Percentiles rank a stretch among this genome's conserved stretches.
Conservation (phyloP, 1,140 invertebrate genomes). For the Anthonomus grandis region DNA sequence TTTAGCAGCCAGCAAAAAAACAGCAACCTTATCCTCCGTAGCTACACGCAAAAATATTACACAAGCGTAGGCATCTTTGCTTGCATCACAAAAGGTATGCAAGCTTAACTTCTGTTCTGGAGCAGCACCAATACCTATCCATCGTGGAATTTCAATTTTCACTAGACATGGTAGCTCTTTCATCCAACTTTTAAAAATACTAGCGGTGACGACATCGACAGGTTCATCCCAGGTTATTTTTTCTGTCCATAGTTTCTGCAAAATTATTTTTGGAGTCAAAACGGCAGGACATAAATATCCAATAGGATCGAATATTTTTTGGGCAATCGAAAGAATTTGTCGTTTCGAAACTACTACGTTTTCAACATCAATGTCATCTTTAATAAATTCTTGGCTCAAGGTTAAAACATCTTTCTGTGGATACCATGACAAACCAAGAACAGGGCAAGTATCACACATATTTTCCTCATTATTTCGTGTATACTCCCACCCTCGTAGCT, state of each 20-base stretch:
- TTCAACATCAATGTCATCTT: constrained; percentile 3
- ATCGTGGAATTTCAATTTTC: constrained; percentile 23
- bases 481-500: constrained; percentile 7
- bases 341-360: constrained; percentile 27
- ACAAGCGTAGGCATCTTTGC: constrained; percentile 12
- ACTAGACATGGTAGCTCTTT: constrained; percentile 12
- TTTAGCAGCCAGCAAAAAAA: constrained; percentile 31
- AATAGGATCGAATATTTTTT: constrained; percentile 34
- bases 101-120: constrained; percentile 5
- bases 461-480: no score
- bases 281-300: constrained; percentile 20
- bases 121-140: constrained; percentile 5
- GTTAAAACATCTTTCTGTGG: background rate
- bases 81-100: constrained; percentile 21
- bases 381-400: no score
- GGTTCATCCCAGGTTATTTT: constrained; percentile 8
- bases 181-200: constrained; percentile 19
- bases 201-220: constrained; percentile 11
- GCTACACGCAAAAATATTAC: constrained; percentile 25
- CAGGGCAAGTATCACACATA: background rate
- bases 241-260: constrained; percentile 12
- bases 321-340: no score
- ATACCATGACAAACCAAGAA: constrained; percentile 10
- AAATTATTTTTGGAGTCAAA: background rate
- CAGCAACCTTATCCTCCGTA: background rate